Conservation (phyloP, 2,888 invertebrate species). For the Metallyticus violacea region DNA sequence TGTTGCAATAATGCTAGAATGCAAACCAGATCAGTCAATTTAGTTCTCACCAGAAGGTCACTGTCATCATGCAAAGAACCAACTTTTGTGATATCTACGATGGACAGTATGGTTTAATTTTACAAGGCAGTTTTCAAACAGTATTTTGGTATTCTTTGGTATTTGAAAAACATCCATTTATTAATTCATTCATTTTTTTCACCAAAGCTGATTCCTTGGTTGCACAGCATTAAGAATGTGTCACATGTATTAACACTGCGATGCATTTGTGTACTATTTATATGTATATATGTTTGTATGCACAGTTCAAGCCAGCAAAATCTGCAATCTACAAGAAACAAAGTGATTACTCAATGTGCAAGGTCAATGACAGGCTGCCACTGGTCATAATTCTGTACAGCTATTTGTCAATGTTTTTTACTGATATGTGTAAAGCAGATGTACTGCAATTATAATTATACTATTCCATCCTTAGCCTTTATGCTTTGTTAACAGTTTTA, state of each 20-base stretch:
- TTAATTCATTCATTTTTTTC: not conserved
- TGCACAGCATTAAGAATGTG: not conserved
- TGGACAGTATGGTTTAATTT: not conserved
- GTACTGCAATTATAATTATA: not conserved
- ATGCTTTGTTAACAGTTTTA: not conserved
- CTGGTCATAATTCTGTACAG: not conserved
- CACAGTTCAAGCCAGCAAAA: slow-evolving; percentile 35
- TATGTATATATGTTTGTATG: slow-evolving; percentile 28
- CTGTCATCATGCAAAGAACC: slow-evolving; percentile 23
- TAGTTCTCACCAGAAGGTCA: slow-evolving; percentile 28
- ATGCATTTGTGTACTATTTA: slow-evolving; percentile 21
- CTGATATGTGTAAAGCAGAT: not conserved
- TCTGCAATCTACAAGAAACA: slow-evolving; percentile 35
- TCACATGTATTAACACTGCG: slow-evolving; percentile 11
- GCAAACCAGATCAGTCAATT: slow-evolving; percentile 34
- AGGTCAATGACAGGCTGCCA: slow-evolving; percentile 15
- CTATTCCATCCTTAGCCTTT: not conserved
- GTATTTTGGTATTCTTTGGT: not conserved
- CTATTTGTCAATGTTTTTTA: not conserved
- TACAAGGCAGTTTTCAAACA: not conserved
- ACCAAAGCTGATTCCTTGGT: slow-evolving; percentile 12
- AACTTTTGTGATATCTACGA: slow-evolving; percentile 6
- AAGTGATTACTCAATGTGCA: slow-evolving; percentile 33
- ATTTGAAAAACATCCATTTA: not conserved
- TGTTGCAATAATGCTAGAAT: slow-evolving; percentile 34